Base-by-base conservation (phyloP, 64 coral and sea anemone species). In the Stichodactyla mertensii region DNA sequence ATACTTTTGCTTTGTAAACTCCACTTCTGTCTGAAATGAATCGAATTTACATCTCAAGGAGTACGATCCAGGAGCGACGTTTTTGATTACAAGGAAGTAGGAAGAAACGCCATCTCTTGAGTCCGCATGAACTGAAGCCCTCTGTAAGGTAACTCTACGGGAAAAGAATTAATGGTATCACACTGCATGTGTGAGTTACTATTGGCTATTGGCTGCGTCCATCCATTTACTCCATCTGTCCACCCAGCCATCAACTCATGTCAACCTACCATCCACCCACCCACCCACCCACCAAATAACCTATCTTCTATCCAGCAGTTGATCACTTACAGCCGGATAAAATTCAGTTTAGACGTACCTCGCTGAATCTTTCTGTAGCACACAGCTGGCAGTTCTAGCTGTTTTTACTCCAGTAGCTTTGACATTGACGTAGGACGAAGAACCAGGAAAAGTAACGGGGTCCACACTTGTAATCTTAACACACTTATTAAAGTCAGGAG, bases 401-500 rank as follows among this genome's bases (percentile, higher is more conserved):
- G 6, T 57, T 55, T 54, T 52, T 9, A 82, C 51, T 54, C 80
- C 80, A 18, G 55, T 82, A 55, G 55, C 80, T 20, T 55, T 24
- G 4, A 82, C 80, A 82, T 9, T 57, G 7, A 82, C 4, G 51
- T 82, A 54, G 15, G 52, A 20, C 24, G 52, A 18, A 10, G 52
- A 54, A 22, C 52, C 52, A 51, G 80, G 55, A 14, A 82, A 55
- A 0, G 52, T 82, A 7, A 36, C 12, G 16, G 80, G 18, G 19
- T 52, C 51, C 1, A 26, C 80, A 13, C 19, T 8, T 3, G 7
- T 26, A 2, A 82, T 54, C 80, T 82, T 16, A 10, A 55, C 6
- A 52, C 80, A 82, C 13, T 82, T 26, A 51, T 82, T 82, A 36
- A 82, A 82, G 7, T 82, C 80, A 22, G 80, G 6, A 53, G 52